Conservation (phyloP, 2,888 invertebrate species). For the Noctuana brunneofusca region DNA sequence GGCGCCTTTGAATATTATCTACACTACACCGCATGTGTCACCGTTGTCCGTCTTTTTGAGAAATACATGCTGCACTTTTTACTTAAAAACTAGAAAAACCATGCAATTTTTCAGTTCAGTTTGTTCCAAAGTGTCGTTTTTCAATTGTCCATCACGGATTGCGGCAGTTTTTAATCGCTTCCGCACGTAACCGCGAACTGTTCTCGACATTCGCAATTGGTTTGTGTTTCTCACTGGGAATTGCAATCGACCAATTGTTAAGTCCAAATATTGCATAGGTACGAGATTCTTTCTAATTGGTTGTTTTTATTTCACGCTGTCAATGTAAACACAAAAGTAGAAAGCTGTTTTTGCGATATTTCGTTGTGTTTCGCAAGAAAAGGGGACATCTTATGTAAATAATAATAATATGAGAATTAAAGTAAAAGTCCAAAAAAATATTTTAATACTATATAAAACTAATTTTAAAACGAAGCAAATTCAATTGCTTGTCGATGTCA, state of each 20-base stretch:
- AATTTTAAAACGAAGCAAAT: background rate
- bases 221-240: constrained; percentile 28
- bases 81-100: constrained; percentile 1
- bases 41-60: background rate
- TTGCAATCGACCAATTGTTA: constrained; percentile 22
- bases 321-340: no score
- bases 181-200: constrained; percentile 31
- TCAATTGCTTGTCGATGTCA: background rate
- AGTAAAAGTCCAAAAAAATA: no score
- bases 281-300: background rate
- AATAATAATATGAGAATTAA: no score
- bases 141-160: constrained; percentile 33
- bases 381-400: no score
- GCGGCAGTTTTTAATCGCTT: constrained; percentile 34
- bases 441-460: background rate
- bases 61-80: background rate
- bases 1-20: background rate
- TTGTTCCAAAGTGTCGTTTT: constrained; percentile 18
- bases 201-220: constrained; percentile 30
- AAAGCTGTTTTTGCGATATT: no score
- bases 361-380: no score
- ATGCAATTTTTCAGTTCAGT: constrained; percentile 9
- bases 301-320: background rate
- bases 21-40: background rate
- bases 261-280: background rate